Evolutionary conservation across 2,797 vertebrate species (phyloP).

Genomic region (Acanthornis magna): DNA sequence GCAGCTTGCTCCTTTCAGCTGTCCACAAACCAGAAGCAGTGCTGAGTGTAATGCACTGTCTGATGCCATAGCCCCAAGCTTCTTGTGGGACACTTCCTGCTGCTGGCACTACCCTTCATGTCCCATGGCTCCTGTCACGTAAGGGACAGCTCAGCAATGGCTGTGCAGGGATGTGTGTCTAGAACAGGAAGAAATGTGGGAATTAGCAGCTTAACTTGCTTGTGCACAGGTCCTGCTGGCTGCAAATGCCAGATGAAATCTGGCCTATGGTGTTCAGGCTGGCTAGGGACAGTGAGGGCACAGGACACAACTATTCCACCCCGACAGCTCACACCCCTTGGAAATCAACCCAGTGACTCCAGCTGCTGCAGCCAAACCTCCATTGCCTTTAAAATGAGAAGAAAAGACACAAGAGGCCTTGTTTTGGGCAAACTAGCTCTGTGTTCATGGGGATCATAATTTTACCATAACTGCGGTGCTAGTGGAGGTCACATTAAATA

Average conservation of each 20-base stretch:
- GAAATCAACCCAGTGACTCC: not conserved
- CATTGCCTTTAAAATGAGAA: not conserved
- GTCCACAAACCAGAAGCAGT: not conserved
- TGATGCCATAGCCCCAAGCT: not conserved
- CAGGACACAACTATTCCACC: not conserved
- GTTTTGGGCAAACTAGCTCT: not conserved
- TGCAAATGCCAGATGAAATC: not conserved
- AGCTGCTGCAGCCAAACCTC: not conserved
- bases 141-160: not conserved
- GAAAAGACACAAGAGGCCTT: not conserved
- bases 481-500: not conserved
- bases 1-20: not conserved
- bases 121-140: accelerated
- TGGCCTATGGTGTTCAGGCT: not conserved
- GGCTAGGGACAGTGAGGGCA: not conserved
- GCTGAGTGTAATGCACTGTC: not conserved
- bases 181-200: not conserved
- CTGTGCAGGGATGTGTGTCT: not conserved
- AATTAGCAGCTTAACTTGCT: not conserved
- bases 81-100: accelerated
- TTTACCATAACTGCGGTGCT: not conserved
- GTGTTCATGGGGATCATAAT: not conserved
- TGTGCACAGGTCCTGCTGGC: not conserved
- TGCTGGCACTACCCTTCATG: not conserved
- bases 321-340: not conserved